A percentile compares a stretch with the other conserved stretches of the same genome.
Conservation (phyloP, 2,113 vertebrate genomes). For the Oryzias javanicus region DNA sequence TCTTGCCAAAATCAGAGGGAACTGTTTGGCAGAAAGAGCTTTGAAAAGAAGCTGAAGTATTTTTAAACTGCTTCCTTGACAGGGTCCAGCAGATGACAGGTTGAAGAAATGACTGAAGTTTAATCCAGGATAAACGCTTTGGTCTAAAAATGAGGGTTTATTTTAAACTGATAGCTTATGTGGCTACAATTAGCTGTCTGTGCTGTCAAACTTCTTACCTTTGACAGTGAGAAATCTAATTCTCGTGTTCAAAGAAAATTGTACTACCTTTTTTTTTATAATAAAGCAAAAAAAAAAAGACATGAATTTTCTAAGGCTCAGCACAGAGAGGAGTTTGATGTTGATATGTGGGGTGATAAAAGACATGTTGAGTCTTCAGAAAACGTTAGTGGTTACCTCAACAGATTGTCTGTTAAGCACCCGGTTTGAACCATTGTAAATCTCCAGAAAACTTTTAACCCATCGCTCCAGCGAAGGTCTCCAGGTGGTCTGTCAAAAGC, state of each 20-base stretch:
- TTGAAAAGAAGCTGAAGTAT: constrained; percentile 34
- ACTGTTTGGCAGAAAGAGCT: constrained; percentile 24
- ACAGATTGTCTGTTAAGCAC: background rate
- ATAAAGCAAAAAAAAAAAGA: background rate
- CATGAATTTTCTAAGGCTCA: background rate
- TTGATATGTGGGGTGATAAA: no score
- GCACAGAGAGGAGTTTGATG: no score
- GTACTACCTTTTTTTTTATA: background rate
- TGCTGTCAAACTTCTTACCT: background rate
- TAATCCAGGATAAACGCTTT: constrained; percentile 37
- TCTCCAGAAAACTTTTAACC: background rate
- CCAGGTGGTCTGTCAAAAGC: background rate
- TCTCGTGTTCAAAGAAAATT: constrained; percentile 1
- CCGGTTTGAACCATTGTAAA: constrained; percentile 4
- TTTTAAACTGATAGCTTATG: constrained; percentile 20
- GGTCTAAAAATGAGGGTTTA: constrained; percentile 44
- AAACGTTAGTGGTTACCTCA: no score
- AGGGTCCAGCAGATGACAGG: constrained; percentile 31
- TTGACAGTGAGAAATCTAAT: constrained; percentile 2
- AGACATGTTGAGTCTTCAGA: no score
- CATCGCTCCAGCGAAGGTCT: background rate
- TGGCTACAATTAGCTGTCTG: constrained; percentile 4
- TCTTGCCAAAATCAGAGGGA: constrained; percentile 48
- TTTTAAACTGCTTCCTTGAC: constrained; percentile 39
- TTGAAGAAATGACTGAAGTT: constrained; percentile 25